Evolutionary conservation across 92 coral and sea anemone species (phyloP).

Genomic region (Paragorgia papillata): DNA sequence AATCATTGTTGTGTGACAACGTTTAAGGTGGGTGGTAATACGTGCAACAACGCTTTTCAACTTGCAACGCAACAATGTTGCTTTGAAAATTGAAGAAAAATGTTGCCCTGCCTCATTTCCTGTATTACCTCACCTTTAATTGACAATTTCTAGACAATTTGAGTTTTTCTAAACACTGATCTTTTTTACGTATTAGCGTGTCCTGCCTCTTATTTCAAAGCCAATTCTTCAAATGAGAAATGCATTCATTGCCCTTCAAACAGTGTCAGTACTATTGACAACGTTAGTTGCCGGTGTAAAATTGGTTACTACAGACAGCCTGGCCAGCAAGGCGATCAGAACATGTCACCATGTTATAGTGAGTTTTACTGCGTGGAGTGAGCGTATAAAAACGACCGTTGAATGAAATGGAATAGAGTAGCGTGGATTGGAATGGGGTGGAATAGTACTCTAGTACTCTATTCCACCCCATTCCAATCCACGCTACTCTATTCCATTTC

Average conservation of each 20-base stretch:
- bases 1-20: too few species aligned
- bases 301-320: constrained; percentile 5
- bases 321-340: neutral
- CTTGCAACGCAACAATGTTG: too few species aligned
- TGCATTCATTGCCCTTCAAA: constrained; percentile 5
- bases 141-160: neutral
- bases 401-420: too few species aligned
- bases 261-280: neutral
- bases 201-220: neutral
- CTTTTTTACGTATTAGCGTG: constrained; percentile 14
- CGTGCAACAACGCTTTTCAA: too few species aligned
- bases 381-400: too few species aligned
- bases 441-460: too few species aligned
- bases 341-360: constrained; percentile 20
- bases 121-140: neutral
- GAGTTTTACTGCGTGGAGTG: neutral
- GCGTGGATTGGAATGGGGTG: too few species aligned
- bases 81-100: too few species aligned
- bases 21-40: too few species aligned
- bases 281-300: constrained; percentile 19
- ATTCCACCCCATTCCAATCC: too few species aligned
- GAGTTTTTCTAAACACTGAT: neutral
- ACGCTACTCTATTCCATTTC: too few species aligned
- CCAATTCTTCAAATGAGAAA: constrained; percentile 2
- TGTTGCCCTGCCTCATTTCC: too few species aligned